Evolutionary conservation across 2,797 vertebrate genomes (phyloP), one percentile per base, ranked within the genome.

Genomic region (Melanotaenia maccullochi): DNA sequence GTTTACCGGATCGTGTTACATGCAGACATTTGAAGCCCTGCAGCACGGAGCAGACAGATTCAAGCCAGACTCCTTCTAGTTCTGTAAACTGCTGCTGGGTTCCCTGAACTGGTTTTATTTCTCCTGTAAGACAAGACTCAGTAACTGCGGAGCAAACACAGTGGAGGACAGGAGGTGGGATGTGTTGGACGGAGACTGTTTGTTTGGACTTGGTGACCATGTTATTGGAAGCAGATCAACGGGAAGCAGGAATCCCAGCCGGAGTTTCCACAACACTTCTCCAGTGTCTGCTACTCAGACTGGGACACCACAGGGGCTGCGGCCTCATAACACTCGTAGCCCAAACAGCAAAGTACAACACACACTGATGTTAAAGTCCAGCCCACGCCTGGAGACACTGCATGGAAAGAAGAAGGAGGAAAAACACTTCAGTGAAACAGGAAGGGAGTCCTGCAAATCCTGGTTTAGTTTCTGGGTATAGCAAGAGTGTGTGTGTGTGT

Each of bases 161-260:
- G 58, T 25, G 3, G 56, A 74, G 65, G 35, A 30, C 44, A 49
- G 60, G 42, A 38, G 68, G 0, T 44, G 22, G 60, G 68, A 68
- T 16, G 49, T 65, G 47, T 6, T 44, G 70, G 60, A 66, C 2
- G 85, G 62, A 30, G 70, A 57, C 73, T 86, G 82, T 84, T 87
- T 90, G 79, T 89, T 85, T 89, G 74, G 79, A 82, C 59, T 58
- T 0, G 9, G 11, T 65, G 77, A 76, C 77, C 74, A 59, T 87
- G 82, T 87, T 88, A 72, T 82, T 85, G 32, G 38, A 83, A 11
- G 36, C 36, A 38, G 36, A 75, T 74, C 71, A 62, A 56, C 60
- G 64, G 14, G 5, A 44, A 20, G 36, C 36, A 38, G 36, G 36
- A 38, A 38, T 38, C 36, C 36, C 12, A 38, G 36, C 36, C 6